phyloP scores from a whole-genome alignment of 2,113 vertebrate genomes.

The Muntiacus reevesi region DNA sequence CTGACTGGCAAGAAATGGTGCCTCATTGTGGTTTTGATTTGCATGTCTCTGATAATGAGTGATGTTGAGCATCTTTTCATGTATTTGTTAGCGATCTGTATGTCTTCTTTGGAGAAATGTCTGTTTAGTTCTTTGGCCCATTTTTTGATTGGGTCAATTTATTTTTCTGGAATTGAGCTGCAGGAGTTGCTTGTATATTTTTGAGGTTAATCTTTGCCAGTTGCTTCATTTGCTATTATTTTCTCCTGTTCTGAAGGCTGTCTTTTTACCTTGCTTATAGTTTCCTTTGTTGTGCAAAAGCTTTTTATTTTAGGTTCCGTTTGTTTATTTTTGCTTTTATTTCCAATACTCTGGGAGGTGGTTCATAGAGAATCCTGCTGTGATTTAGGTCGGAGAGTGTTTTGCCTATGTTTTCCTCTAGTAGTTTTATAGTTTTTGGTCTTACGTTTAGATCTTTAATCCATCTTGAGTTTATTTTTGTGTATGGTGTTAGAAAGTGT shows the following conservation, averaged over 20 bases:
- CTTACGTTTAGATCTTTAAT: neutral
- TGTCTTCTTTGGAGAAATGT: neutral
- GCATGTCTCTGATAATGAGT: neutral
- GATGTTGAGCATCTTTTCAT: neutral
- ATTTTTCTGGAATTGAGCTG: neutral
- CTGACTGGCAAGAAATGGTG: neutral
- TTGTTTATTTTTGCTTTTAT: neutral
- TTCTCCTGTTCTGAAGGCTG: neutral
- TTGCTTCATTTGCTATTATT: neutral
- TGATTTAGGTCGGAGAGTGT: rapidly evolving
- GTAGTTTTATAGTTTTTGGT: neutral
- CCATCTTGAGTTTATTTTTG: neutral
- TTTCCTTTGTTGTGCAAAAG: neutral
- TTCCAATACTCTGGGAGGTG: neutral
- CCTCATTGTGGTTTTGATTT: neutral
- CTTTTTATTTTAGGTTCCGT: neutral
- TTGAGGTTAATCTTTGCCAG: neutral
- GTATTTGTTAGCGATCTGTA: neutral
- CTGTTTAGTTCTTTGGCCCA: neutral
- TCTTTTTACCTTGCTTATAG: neutral
- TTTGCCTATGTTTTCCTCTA: neutral
- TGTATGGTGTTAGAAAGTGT: neutral
- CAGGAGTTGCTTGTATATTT: neutral
- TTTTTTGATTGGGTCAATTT: neutral
- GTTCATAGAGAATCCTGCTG: neutral